A percentile compares a stretch with the other conserved stretches of the same genome.
These are phyloP conservation scores for Pseudorasbora parva DNA, from an alignment of 2,113 vertebrate species.

Conservation along the genomic window DNA sequence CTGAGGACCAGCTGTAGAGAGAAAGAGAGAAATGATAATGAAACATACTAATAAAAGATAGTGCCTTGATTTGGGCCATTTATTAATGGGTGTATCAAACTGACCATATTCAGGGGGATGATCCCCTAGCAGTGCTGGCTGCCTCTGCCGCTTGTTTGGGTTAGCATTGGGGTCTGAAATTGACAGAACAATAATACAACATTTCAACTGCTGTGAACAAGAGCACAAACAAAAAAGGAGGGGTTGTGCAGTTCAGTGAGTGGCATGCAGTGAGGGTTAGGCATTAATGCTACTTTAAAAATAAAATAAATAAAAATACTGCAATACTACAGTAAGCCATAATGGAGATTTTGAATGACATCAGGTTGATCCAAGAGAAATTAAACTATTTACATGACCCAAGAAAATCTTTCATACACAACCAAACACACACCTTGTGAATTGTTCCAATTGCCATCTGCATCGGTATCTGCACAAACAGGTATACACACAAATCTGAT, in stretches of 20 bases:
- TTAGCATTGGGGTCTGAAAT: slow-evolving; percentile 85
- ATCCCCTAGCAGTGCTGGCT: slow-evolving; percentile 89
- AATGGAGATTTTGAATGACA: slow-evolving; percentile 69
- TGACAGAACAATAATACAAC: slow-evolving; percentile 41
- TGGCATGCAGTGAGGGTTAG: slow-evolving; percentile 66
- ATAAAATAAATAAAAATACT: too few species aligned
- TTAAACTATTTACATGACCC: background rate
- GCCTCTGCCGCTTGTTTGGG: slow-evolving; percentile 88
- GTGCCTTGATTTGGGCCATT: background rate
- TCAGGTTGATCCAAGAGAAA: background rate
- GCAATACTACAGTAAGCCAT: slow-evolving; percentile 46
- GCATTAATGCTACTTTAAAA: slow-evolving; percentile 18
- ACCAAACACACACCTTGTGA: slow-evolving; percentile 66
- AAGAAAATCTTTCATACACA: slow-evolving; percentile 29
- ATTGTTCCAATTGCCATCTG: slow-evolving; percentile 81
- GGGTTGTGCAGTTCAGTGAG: slow-evolving; percentile 55
- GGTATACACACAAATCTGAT: slow-evolving; percentile 58
- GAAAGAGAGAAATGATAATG: background rate
- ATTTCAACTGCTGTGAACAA: slow-evolving; percentile 12
- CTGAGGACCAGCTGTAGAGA: slow-evolving; percentile 81
- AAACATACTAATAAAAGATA: background rate
- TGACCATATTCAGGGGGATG: slow-evolving; percentile 88
- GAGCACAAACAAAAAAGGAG: background rate
- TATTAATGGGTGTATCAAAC: slow-evolving; percentile 1
- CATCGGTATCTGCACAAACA: slow-evolving; percentile 80